Conservation (phyloP, 2,888 invertebrate species). For the Lepidocyrtoides sp. region DNA sequence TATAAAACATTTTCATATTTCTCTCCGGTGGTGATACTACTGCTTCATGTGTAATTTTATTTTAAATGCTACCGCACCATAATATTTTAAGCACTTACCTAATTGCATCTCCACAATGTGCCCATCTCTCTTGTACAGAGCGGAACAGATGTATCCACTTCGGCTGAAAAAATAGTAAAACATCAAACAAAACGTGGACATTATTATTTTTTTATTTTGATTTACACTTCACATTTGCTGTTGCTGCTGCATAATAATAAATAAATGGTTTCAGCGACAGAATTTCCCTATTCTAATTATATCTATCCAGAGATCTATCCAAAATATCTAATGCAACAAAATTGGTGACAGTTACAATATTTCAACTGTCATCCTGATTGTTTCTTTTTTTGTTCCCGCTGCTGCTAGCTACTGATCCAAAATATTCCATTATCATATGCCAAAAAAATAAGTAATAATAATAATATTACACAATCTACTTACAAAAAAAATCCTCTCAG, state of each 20-base stretch:
- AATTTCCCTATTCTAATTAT: not conserved
- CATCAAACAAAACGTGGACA: not conserved
- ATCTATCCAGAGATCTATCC: not conserved
- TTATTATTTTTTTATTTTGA: not conserved
- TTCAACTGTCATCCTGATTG: constrained; percentile 34
- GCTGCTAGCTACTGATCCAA: not conserved
- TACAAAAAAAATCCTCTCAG: too few species aligned
- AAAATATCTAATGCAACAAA: not conserved
- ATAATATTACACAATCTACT: not conserved
- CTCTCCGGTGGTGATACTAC: not conserved
- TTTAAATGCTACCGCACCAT: too few species aligned
- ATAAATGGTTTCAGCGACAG: too few species aligned
- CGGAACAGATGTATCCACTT: constrained; percentile 95
- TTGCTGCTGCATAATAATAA: too few species aligned
- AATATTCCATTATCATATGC: constrained; percentile 11
- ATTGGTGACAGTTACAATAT: not conserved
- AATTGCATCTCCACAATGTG: constrained; percentile 96
- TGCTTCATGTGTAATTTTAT: not conserved
- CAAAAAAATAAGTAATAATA: constrained; percentile 23
- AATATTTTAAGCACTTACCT: constrained; percentile 87
- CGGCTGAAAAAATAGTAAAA: constrained; percentile 88
- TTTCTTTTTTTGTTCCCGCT: not conserved
- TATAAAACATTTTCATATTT: too few species aligned
- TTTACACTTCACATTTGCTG: not conserved
- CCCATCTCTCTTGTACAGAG: constrained; percentile 94